Conservation (phyloP, 1,140 invertebrate genomes). For the Dreissena polymorpha region DNA sequence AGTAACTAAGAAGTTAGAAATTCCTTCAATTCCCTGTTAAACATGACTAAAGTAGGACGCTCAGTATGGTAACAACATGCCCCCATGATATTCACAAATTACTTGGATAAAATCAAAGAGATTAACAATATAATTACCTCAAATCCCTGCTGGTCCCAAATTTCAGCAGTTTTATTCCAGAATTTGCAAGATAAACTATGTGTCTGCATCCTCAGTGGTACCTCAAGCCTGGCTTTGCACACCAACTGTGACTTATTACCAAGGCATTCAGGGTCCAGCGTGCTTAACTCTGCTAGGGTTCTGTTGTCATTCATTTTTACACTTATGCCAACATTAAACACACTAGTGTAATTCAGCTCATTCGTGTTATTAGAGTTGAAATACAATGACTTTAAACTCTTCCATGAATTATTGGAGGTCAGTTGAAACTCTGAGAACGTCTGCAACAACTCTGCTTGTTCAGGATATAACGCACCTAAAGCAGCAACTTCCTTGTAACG, state of each 20-base stretch:
- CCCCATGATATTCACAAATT: too few relatives aligned
- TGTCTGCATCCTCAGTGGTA: slow-evolving; percentile 2
- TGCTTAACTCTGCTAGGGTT: slow-evolving; percentile 4
- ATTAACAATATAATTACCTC: slow-evolving; percentile 21
- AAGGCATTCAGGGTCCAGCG: slow-evolving; percentile 24
- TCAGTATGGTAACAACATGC: too few relatives aligned
- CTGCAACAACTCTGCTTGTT: background rate
- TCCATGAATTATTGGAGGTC: slow-evolving; percentile 1
- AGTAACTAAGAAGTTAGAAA: too few relatives aligned
- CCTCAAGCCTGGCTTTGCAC: slow-evolving; percentile 15
- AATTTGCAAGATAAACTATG: slow-evolving; percentile 26
- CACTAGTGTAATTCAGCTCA: slow-evolving; percentile 5
- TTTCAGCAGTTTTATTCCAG: slow-evolving; percentile 19
- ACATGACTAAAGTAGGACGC: too few relatives aligned
- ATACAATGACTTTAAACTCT: background rate
- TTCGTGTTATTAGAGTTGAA: slow-evolving; percentile 13
- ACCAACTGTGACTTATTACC: slow-evolving; percentile 6
- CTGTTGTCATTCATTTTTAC: slow-evolving; percentile 9
- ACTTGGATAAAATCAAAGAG: too few relatives aligned
- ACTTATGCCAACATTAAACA: slow-evolving; percentile 5
- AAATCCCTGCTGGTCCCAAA: slow-evolving; percentile 27
- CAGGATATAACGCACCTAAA: slow-evolving; percentile 20
- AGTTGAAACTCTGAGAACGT: slow-evolving; percentile 22
- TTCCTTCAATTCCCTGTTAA: too few relatives aligned
- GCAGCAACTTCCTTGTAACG: slow-evolving; percentile 1